Evolutionary conservation across 2,888 invertebrate species (phyloP).

Genomic region (Lepidonotus clava): DNA sequence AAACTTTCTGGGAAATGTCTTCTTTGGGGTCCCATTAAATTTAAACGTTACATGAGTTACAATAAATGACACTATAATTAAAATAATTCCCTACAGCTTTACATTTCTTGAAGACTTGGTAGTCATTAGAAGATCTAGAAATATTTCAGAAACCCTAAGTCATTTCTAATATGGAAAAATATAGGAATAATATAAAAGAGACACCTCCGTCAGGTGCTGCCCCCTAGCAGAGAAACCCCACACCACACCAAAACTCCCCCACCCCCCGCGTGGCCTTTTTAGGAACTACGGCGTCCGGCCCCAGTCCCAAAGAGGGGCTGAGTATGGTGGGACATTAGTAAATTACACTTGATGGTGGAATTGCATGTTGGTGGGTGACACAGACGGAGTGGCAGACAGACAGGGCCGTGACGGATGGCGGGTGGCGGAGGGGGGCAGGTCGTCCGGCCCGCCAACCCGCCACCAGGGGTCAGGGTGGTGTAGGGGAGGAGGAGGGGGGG

Average conservation of each 20-base stretch:
- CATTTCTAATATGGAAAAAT: too few species aligned
- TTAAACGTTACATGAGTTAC: too few species aligned
- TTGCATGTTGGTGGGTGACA: conserved; percentile 38
- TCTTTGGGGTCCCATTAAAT: too few species aligned
- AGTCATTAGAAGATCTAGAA: too few species aligned
- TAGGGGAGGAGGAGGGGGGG: background rate
- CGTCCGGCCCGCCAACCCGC: background rate
- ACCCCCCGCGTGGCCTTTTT: background rate
- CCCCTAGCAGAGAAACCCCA: background rate
- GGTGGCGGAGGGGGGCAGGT: background rate
- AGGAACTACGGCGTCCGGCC: background rate
- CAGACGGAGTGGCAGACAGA: conserved; percentile 25
- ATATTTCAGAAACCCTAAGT: too few species aligned
- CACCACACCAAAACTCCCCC: too few species aligned
- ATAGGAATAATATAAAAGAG: too few species aligned
- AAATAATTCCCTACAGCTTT: too few species aligned
- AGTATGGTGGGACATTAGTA: conserved; percentile 37
- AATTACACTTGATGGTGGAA: conserved; percentile 48
- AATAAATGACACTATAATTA: too few species aligned
- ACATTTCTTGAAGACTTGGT: too few species aligned
- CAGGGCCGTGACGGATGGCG: background rate
- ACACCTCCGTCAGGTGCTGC: background rate
- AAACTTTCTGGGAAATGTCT: too few species aligned
- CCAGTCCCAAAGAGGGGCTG: background rate
- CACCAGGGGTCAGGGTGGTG: background rate